Conservation (phyloP, 2,888 invertebrate species). For the Sarcophaga subvicina region DNA sequence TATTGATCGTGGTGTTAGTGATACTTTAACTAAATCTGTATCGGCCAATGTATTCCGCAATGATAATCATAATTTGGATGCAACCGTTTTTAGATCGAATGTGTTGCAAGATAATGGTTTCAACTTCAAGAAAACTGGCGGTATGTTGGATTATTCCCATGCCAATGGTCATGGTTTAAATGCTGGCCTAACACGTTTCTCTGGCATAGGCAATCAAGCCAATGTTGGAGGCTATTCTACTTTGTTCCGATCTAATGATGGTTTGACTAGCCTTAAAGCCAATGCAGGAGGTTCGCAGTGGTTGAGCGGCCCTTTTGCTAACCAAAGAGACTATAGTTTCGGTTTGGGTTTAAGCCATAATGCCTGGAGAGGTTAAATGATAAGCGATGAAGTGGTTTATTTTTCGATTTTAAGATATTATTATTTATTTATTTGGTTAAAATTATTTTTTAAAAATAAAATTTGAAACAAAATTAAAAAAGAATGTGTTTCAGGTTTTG, state of each 20-base stretch:
- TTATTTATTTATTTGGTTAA: too few relatives aligned
- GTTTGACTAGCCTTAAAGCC: constrained; percentile 35
- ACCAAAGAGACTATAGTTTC: constrained; percentile 29
- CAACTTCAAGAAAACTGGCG: constrained; percentile 37
- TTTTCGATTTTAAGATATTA: too few relatives aligned
- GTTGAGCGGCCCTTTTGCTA: constrained; percentile 32
- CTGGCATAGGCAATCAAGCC: constrained; percentile 40
- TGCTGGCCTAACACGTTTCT: constrained; percentile 36
- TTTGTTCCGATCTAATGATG: constrained; percentile 44
- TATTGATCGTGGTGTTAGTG: constrained; percentile 44
- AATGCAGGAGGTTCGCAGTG: constrained; percentile 27
- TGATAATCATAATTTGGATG: constrained; percentile 37
- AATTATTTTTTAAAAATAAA: too few relatives aligned
- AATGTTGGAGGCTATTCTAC: constrained; percentile 16
- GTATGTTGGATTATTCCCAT: constrained; percentile 33
- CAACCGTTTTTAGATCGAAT: constrained; percentile 21
- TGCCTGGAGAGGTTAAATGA: too few relatives aligned
- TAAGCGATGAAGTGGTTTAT: too few relatives aligned
- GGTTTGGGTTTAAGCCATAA: constrained; percentile 27
- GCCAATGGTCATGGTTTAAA: constrained; percentile 39
- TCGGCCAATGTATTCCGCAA: constrained; percentile 19
- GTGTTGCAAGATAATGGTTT: constrained; percentile 36
- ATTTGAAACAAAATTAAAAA: too few relatives aligned
- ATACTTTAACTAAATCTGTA: constrained; percentile 36
- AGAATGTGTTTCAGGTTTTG: too few relatives aligned